Evolutionary conservation across 2,888 invertebrate genomes (phyloP).

Genomic region (Caenorhabditis parvicauda): DNA sequence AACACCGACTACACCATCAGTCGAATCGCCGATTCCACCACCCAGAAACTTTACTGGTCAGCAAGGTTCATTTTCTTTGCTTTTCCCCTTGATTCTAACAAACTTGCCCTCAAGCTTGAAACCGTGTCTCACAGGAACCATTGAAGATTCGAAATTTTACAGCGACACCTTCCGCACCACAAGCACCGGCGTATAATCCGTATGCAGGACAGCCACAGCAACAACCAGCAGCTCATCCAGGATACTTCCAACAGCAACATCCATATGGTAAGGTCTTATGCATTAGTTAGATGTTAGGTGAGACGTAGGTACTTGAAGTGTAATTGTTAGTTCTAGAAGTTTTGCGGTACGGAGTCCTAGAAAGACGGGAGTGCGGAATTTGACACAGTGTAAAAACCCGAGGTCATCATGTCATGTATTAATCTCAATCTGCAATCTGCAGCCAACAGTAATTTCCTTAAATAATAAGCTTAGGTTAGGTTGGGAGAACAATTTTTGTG

Average conservation of each 20-base stretch:
- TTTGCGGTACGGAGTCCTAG: no score
- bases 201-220: conserved; percentile 28
- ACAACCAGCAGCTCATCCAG: conserved; percentile 21
- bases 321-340: no score
- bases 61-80: background rate
- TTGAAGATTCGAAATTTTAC: conserved; percentile 5
- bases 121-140: background rate
- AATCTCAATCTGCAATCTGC: no score
- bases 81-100: conserved; percentile 3
- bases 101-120: background rate
- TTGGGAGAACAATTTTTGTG: no score
- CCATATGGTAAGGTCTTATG: conserved; percentile 26
- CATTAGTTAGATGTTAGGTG: no score
- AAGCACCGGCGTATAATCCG: conserved; percentile 36
- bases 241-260: conserved; percentile 23
- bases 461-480: no score
- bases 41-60: conserved; percentile 21
- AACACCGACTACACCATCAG: conserved; percentile 4
- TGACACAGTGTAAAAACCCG: no score
- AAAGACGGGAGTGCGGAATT: no score
- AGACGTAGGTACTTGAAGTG: no score
- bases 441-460: no score
- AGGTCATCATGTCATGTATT: no score
- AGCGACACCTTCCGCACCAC: conserved; percentile 30
- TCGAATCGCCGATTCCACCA: conserved; percentile 42